Conservation (phyloP, 2,113 vertebrate genomes). For the Nesogale talazaci region DNA sequence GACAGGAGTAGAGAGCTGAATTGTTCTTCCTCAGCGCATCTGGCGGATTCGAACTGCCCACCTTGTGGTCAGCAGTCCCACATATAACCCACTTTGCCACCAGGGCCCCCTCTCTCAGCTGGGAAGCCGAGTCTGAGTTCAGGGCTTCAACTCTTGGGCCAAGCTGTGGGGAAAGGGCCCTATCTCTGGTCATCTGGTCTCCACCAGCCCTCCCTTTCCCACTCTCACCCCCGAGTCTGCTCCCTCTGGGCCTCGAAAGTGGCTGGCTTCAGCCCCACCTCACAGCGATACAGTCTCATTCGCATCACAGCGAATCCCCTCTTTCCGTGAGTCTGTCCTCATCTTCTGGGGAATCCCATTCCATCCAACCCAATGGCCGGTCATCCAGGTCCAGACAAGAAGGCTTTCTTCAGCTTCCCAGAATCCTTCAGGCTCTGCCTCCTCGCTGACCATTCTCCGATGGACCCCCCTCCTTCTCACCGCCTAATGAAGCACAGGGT, state of each 20-base stretch:
- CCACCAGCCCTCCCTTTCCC: not conserved
- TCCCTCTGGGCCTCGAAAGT: not conserved
- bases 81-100: too few relatives aligned
- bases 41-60: too few relatives aligned
- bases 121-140: too few relatives aligned
- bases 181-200: not conserved
- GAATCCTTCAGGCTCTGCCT: not conserved
- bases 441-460: not conserved
- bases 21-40: too few relatives aligned
- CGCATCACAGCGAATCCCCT: not conserved
- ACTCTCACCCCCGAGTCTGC: not conserved
- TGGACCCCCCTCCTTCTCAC: accelerated
- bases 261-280: not conserved
- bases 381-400: not conserved
- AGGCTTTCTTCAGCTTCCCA: not conserved
- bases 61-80: too few relatives aligned
- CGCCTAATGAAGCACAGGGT: not conserved
- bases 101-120: too few relatives aligned
- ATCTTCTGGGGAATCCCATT: not conserved
- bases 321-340: not conserved
- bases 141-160: not conserved
- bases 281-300: not conserved
- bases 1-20: not conserved
- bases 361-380: not conserved
- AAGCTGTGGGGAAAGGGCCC: not conserved